Conservation (phyloP, 2,113 vertebrate genomes). For the Proteles cristata region DNA sequence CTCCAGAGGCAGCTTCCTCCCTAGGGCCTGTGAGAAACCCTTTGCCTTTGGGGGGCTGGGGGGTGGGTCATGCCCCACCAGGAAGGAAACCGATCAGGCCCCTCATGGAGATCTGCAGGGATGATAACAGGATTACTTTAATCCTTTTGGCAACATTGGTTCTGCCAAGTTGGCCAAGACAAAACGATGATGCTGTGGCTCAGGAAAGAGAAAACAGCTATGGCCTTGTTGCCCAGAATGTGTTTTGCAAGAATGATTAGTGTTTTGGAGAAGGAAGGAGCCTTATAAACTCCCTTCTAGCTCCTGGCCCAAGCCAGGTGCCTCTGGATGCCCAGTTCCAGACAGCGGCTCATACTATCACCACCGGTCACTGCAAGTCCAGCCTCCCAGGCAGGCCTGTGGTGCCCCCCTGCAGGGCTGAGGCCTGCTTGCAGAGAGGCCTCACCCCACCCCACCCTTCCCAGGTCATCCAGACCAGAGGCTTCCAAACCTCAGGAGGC, state of each 20-base stretch:
- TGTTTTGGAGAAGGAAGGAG: not conserved
- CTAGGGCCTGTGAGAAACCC: not conserved
- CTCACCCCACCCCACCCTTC: not conserved
- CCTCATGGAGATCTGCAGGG: not conserved
- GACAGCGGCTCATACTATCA: not conserved
- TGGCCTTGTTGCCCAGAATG: not conserved
- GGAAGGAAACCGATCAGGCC: constrained; percentile 52
- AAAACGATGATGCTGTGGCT: not conserved
- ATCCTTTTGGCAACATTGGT: not conserved
- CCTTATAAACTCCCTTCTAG: not conserved
- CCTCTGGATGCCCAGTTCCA: not conserved
- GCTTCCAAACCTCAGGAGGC: not conserved
- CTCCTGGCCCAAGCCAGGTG: not conserved
- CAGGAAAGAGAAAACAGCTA: not conserved
- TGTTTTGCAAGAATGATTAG: constrained; percentile 46
- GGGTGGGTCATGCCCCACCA: not conserved
- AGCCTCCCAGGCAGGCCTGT: not conserved
- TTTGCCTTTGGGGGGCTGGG: not conserved
- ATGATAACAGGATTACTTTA: constrained; percentile 53
- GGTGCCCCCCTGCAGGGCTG: not conserved
- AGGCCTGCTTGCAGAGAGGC: not conserved
- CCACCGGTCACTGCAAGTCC: too few species aligned
- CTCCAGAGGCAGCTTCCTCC: not conserved
- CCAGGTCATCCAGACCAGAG: too few species aligned
- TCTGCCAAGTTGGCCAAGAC: not conserved